Base-by-base conservation (phyloP, 2,888 invertebrate genomes). In the Lomographa bimaculata region DNA sequence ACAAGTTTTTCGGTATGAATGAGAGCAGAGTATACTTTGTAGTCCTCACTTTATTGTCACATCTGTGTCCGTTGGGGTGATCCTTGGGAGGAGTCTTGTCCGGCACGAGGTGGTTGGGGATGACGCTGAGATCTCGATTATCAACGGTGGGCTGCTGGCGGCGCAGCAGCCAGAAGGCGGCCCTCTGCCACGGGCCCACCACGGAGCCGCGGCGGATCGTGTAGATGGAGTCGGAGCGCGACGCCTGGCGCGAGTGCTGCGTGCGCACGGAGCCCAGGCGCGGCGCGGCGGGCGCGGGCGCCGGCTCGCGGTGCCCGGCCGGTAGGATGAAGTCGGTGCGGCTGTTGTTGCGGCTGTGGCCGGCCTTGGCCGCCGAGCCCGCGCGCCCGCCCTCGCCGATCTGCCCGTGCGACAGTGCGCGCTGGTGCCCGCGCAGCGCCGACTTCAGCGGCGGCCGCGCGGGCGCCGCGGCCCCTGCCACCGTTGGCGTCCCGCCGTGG, bases 1-100 rank as follows among this genome's bases (percentile, higher is more conserved):
- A 92, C 46, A 99, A 90, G 86, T 98, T 98, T 83, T 98, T 96
- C 40, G 98, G 98, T 71, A 99, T 87, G 87, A 99, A 99, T 60
- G 97, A 97, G 55, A 98, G 89, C 43, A 97, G 71, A 10, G 97
- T 97, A 81, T 99, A 99, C 86, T 98, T 98, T 34, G 97, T 97
- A 79, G 98, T 98, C 78, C 96, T 92, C 71, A 98, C 94, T 84
- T 94, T 92, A 79, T 98, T 98, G 71, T 94, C 92, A 59, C 95
- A 92, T 71, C 94, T 93, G 29, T 91, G 89, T n/a, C 94, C 94
- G 71, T 96, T 97, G 0, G 97, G 96, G 73, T 96, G 96, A 53
- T 94, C 94, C 60, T 93, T 93, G 25, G 91, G 91, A 5, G 95
- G 94, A 3, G 94, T 94, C 77, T 94, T 94, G 10, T 94, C 93